Conservation (phyloP, 2,113 vertebrate species). For the Hippopotamus amphibius region DNA sequence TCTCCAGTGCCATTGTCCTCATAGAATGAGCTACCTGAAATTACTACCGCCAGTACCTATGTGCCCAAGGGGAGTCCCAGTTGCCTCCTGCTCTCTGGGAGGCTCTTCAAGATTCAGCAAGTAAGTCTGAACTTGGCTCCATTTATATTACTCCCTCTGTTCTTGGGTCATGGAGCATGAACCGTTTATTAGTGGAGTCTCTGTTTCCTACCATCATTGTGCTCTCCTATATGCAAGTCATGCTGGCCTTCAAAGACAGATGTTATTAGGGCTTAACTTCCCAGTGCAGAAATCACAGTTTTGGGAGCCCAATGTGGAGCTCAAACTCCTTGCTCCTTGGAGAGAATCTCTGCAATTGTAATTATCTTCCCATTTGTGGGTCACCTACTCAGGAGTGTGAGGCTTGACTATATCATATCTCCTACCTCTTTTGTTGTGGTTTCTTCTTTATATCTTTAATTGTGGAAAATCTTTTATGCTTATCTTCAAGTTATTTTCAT, state of each 20-base stretch:
- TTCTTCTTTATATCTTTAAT: neutral
- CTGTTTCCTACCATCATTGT: neutral
- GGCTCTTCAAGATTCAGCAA: neutral
- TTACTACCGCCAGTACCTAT: neutral
- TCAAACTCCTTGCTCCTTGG: neutral
- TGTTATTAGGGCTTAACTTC: neutral
- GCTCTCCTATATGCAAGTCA: neutral
- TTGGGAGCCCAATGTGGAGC: neutral
- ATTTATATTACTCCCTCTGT: neutral
- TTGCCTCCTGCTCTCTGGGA: neutral
- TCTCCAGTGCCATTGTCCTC: neutral
- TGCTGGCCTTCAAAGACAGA: neutral
- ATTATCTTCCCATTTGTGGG: neutral
- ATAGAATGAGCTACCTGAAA: neutral
- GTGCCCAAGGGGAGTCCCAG: neutral
- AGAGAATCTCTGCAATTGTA: neutral
- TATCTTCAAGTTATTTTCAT: neutral
- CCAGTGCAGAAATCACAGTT: neutral
- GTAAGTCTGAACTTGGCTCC: too few species aligned
- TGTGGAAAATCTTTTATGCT: neutral
- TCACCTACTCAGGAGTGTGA: neutral
- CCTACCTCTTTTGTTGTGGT: neutral
- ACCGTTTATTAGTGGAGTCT: neutral
- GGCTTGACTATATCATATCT: neutral
- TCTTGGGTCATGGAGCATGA: neutral